Evolutionary conservation across 2,113 vertebrate genomes (phyloP).

Genomic region (Aldabrachelys gigantea): DNA sequence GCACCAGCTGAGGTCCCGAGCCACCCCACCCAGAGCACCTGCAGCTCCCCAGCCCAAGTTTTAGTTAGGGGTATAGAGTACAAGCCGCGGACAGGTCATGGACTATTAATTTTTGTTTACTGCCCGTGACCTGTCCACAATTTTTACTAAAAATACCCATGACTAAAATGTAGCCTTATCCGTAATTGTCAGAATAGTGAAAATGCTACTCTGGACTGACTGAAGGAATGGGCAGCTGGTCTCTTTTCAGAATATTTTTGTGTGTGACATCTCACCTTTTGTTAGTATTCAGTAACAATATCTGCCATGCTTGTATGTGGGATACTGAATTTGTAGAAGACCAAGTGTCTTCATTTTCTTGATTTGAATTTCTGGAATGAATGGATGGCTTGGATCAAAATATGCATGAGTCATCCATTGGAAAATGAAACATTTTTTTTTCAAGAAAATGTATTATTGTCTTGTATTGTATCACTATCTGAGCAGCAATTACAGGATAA

Average conservation of each 20-base stretch:
- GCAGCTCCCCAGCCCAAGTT: no score
- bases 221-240: accelerated
- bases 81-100: no score
- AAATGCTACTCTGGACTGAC: no score
- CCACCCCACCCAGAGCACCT: no score
- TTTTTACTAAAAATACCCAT: no score
- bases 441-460: not conserved
- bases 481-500: accelerated
- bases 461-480: not conserved
- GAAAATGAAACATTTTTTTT: not conserved
- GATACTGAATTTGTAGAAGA: accelerated
- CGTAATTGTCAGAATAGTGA: no score
- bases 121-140: no score
- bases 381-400: not conserved
- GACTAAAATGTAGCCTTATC: no score
- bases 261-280: not conserved
- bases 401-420: not conserved
- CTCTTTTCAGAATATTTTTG: not conserved
- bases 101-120: no score
- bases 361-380: not conserved
- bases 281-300: accelerated
- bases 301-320: not conserved
- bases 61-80: no score
- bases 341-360: not conserved
- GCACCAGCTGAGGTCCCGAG: no score